These are phyloP conservation scores for Agelaius phoeniceus DNA, from an alignment of 2,113 vertebrate species.

Conservation along the genomic window DNA sequence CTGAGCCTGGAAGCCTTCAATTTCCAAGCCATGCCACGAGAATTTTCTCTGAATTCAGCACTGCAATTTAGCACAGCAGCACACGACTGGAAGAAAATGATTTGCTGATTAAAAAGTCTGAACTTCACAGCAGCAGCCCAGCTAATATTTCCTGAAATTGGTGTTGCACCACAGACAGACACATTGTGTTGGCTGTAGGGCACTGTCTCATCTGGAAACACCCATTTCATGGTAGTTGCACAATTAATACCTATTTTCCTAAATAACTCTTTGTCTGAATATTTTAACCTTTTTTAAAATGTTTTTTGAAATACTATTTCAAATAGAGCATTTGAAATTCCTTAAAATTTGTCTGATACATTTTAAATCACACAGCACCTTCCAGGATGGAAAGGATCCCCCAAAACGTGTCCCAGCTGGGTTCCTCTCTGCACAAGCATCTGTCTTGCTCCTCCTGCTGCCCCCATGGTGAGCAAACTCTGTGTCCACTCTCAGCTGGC, in stretches of 20 bases:
- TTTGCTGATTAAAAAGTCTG: background rate
- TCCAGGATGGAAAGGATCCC: background rate
- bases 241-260: background rate
- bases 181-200: background rate
- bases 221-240: background rate
- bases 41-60: background rate
- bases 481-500: background rate
- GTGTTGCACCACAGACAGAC: background rate
- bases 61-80: background rate
- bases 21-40: background rate
- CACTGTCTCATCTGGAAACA: slow-evolving; percentile 1
- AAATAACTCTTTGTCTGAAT: background rate
- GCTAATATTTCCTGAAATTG: background rate
- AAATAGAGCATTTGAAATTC: background rate
- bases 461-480: accelerated
- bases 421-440: background rate
- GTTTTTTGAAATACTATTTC: background rate
- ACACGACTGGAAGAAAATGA: background rate
- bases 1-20: background rate
- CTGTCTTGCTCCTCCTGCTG: background rate
- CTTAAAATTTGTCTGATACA: background rate
- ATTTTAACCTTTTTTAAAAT: background rate
- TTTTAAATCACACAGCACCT: background rate
- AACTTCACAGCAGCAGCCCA: slow-evolving; percentile 2
- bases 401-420: background rate